Conservation (phyloP, 23 tunicate genomes). For the Aplidium turbinatum region DNA sequence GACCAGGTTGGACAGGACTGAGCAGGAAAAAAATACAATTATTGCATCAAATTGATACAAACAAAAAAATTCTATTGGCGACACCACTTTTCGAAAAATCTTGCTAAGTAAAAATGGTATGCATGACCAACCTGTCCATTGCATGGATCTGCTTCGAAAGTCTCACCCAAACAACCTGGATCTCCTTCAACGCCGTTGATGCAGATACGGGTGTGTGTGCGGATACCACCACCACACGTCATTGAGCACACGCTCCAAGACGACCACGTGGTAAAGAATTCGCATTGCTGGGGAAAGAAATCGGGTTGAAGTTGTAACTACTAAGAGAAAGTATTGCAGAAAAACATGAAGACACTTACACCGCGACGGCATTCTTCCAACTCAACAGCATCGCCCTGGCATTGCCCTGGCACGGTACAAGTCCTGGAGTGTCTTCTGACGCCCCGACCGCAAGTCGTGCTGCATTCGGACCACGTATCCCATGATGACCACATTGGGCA, state of each 20-base stretch:
- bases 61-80: too few species aligned
- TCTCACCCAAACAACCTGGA: constrained; percentile 35
- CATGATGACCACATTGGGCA: constrained; percentile 54
- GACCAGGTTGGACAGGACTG: constrained; percentile 63
- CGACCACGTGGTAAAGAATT: constrained; percentile 60
- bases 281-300: constrained; percentile 34
- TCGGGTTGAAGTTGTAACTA: neutral
- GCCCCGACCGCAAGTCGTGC: constrained; percentile 25
- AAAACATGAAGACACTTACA: constrained; percentile 41
- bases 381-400: constrained; percentile 32
- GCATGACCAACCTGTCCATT: constrained; percentile 12
- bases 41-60: too few species aligned
- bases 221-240: constrained; percentile 35
- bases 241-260: constrained; percentile 47
- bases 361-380: constrained; percentile 36
- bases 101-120: neutral
- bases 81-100: neutral
- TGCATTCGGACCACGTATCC: constrained; percentile 28
- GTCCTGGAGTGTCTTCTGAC: constrained; percentile 16
- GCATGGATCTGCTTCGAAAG: constrained; percentile 32
- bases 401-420: constrained; percentile 28
- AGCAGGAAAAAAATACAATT: too few species aligned
- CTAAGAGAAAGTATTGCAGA: too few species aligned
- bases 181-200: constrained; percentile 42
- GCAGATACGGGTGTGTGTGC: constrained; percentile 27